Percentiles rank a stretch among this genome's conserved stretches.
Evolutionary conservation across 92 coral and sea anemone species (phyloP).

Genomic region (Virgularia gustaviana): DNA sequence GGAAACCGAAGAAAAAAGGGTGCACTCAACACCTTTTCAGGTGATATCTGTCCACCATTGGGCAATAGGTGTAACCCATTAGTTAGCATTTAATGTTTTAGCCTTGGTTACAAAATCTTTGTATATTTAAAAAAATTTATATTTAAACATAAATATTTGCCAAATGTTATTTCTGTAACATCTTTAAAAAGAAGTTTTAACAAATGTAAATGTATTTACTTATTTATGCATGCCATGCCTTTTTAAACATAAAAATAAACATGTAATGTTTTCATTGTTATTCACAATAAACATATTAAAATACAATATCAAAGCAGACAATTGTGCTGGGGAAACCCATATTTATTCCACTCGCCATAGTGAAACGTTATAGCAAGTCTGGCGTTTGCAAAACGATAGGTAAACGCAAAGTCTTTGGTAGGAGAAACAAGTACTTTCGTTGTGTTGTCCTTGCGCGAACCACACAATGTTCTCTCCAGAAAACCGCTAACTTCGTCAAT

Average conservation of each 20-base stretch:
- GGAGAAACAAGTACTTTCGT: conserved; percentile 10
- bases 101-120: no score
- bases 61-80: no score
- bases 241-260: conserved; percentile 12
- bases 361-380: neutral
- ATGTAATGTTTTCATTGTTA: conserved; percentile 1
- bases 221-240: no score
- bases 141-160: no score
- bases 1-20: no score
- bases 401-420: conserved; percentile 13
- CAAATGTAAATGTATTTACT: no score
- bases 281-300: neutral
- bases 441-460: conserved; percentile 9
- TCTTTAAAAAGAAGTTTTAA: no score
- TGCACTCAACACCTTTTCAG: no score
- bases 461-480: conserved; percentile 1
- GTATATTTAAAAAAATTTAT: no score
- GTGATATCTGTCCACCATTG: no score
- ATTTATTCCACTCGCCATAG: conserved; percentile 16
- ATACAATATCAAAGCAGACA: conserved; percentile 1
- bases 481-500: neutral
- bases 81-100: no score
- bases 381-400: conserved; percentile 6
- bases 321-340: conserved; percentile 15
- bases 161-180: no score